Conservation (phyloP, 2,888 invertebrate genomes). For the Koerneria pararmatus region DNA sequence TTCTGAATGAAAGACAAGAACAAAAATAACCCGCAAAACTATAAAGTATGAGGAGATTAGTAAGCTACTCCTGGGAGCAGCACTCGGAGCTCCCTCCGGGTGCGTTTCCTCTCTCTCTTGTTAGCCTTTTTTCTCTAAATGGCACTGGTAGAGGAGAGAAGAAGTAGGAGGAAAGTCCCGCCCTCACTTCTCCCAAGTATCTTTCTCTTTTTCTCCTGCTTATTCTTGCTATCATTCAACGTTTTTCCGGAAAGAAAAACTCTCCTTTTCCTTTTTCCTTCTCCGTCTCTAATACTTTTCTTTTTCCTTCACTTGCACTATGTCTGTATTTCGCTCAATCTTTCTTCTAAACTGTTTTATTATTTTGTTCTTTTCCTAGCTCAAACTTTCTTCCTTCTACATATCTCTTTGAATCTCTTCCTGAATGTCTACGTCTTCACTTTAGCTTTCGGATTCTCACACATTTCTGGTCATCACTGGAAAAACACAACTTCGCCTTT, state of each 20-base stretch:
- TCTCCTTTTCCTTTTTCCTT: constrained; percentile 6
- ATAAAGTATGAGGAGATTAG: no score
- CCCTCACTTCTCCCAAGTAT: neutral
- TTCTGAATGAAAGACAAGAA: no score
- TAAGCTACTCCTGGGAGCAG: no score
- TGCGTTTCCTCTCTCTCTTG: no score
- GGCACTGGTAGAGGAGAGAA: neutral
- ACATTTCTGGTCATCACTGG: no score
- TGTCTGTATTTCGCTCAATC: neutral
- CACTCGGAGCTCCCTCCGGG: no score
- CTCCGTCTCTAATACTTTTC: neutral
- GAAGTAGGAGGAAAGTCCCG: neutral
- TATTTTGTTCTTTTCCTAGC: neutral
- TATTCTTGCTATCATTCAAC: neutral
- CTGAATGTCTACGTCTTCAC: no score
- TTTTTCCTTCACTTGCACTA: neutral
- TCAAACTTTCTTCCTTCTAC: no score
- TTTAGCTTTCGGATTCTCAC: no score
- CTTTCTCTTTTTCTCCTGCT: neutral
- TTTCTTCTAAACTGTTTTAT: neutral
- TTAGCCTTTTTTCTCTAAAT: constrained; percentile 13
- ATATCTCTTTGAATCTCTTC: no score
- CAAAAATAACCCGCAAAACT: no score
- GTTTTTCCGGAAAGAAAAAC: neutral
- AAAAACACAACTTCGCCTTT: no score